phyloP scores from a whole-genome alignment of 2,888 invertebrate genomes.

The Heliconius erato region DNA sequence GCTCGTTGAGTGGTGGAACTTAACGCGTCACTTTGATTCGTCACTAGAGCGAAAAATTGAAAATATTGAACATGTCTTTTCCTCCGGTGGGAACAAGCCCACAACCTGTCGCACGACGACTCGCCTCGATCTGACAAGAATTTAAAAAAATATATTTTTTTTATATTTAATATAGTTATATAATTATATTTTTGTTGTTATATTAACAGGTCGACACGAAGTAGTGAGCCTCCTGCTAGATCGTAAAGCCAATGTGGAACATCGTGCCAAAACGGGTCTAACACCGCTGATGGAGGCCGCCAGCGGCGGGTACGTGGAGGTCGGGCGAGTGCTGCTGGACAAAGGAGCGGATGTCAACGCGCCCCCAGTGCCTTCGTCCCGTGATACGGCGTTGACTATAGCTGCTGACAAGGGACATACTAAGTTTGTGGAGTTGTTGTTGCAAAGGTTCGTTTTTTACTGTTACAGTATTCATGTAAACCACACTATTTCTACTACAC shows the following conservation, averaged over 20 bases:
- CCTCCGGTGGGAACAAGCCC: no score
- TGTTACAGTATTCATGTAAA: background rate
- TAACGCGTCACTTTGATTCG: no score
- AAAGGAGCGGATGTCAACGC: slow-evolving; percentile 99
- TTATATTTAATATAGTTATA: no score
- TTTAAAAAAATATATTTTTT: no score
- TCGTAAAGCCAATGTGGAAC: slow-evolving; percentile 99
- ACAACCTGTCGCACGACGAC: no score
- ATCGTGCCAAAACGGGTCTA: slow-evolving; percentile 99
- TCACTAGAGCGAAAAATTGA: no score
- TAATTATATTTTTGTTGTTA: no score
- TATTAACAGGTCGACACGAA: slow-evolving; percentile 90
- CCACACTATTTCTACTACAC: background rate
- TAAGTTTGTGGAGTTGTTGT: slow-evolving; percentile 94
- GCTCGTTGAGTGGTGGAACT: no score
- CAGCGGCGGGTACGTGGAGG: slow-evolving; percentile 99
- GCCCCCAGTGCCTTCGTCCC: slow-evolving; percentile 98
- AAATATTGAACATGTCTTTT: no score
- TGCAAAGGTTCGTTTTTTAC: slow-evolving; percentile 84
- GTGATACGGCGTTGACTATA: slow-evolving; percentile 99
- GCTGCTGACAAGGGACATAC: slow-evolving; percentile 99
- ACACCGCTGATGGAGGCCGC: slow-evolving; percentile 99
- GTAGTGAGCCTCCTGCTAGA: slow-evolving; percentile 98
- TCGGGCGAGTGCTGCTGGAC: slow-evolving; percentile 97
- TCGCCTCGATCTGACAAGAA: no score